Conservation (phyloP, 2,797 vertebrate genomes). For the Momotus momota region DNA sequence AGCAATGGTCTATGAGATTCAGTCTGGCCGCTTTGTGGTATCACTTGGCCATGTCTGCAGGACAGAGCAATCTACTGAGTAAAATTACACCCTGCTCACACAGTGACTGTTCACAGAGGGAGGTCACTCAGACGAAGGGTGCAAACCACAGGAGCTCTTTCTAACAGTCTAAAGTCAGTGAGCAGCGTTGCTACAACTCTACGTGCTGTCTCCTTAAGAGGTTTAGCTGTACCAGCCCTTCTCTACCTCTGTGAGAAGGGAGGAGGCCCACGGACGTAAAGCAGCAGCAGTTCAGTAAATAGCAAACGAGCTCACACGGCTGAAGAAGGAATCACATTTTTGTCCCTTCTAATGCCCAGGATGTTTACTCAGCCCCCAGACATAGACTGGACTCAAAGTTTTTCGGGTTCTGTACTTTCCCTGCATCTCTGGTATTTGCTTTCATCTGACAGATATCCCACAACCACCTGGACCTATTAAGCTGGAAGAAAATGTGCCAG, state of each 20-base stretch:
- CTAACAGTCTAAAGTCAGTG: too few relatives aligned
- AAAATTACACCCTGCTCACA: not conserved
- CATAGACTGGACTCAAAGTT: not conserved
- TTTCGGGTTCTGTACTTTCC: not conserved
- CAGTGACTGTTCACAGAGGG: not conserved
- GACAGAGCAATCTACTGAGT: not conserved
- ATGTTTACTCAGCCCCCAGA: not conserved
- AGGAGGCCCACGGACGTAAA: not conserved
- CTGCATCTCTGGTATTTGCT: not conserved
- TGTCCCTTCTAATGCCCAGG: not conserved
- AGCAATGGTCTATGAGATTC: not conserved
- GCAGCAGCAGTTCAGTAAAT: not conserved
- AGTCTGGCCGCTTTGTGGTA: not conserved
- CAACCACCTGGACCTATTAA: constrained; percentile 83
- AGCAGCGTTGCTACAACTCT: not conserved
- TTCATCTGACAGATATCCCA: constrained; percentile 81
- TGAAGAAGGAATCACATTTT: not conserved
- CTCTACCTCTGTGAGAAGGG: not conserved
- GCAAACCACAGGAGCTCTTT: not conserved
- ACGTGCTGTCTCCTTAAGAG: not conserved
- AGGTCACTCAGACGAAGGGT: not conserved
- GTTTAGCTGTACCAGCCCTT: not conserved
- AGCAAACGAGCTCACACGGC: not conserved
- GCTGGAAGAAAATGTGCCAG: constrained; percentile 85
- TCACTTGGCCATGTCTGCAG: not conserved